phyloP scores from a whole-genome alignment of 2,797 vertebrate genomes.

The Notolabrus celidotus region DNA sequence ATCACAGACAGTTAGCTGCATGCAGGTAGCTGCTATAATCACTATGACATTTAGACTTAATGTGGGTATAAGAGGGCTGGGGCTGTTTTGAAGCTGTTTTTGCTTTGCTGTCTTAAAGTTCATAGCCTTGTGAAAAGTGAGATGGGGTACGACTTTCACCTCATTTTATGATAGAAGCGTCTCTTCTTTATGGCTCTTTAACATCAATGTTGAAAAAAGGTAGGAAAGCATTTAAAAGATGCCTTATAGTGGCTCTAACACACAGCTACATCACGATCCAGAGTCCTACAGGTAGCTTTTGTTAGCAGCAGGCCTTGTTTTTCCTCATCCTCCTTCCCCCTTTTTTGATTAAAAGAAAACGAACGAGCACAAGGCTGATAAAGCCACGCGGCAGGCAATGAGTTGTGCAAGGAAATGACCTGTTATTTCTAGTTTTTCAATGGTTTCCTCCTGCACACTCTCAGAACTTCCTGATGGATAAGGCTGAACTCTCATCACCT shows the following conservation, averaged over 20 bases:
- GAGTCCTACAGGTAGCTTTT: conserved; percentile 6
- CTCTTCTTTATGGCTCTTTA: conserved; percentile 1
- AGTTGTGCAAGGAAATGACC: conserved; percentile 75
- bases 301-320: conserved; percentile 52
- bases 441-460: conserved; percentile 70
- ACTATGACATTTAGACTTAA: conserved; percentile 27
- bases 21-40: conserved; percentile 12
- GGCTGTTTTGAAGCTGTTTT: conserved; percentile 34
- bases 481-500: conserved; percentile 68
- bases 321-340: conserved; percentile 57
- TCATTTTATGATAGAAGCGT: conserved; percentile 22
- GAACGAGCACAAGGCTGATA: conserved; percentile 59
- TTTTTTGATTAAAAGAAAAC: conserved; percentile 81
- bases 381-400: conserved; percentile 65
- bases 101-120: conserved; percentile 35
- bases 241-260: neutral
- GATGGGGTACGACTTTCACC: conserved; percentile 26
- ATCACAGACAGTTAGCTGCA: conserved; percentile 9
- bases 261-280: conserved; percentile 13
- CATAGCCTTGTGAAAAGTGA: conserved; percentile 54
- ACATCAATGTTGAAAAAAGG: too few species aligned
- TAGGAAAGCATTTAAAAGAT: conserved; percentile 13
- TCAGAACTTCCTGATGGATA: conserved; percentile 57
- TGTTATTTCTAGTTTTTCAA: conserved; percentile 75
- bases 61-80: conserved; percentile 3